phyloP scores from a whole-genome alignment of 2,888 invertebrate species.

The Monoplex corrugatus region DNA sequence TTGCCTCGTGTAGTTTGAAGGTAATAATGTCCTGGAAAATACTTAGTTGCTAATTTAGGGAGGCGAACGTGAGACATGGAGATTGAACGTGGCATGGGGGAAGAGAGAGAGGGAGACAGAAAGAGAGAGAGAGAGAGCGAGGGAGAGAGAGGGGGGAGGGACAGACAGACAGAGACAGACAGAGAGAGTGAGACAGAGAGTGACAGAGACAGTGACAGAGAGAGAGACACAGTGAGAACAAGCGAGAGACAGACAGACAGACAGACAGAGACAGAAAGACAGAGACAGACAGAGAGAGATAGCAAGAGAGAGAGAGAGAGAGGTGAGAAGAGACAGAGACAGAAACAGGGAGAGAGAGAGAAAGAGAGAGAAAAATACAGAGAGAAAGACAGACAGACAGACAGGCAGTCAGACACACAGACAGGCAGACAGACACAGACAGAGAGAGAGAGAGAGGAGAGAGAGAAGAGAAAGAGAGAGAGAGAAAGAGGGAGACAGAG shows the following conservation, averaged over 20 bases:
- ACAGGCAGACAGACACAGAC: not conserved
- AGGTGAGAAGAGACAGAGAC: not conserved
- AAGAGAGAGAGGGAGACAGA: conserved; percentile 38
- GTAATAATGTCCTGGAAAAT: too few relatives aligned
- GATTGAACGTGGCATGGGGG: conserved; percentile 3
- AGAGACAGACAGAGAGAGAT: not conserved
- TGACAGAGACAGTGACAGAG: too few relatives aligned
- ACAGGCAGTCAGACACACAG: not conserved
- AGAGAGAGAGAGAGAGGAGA: too few relatives aligned
- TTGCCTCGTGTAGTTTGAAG: too few relatives aligned
- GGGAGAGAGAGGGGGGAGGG: not conserved
- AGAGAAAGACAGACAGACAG: too few relatives aligned
- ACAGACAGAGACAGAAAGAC: not conserved
- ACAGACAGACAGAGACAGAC: not conserved
- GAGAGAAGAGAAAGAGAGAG: too few relatives aligned
- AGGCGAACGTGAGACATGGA: not conserved
- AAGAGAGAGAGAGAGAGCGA: not conserved
- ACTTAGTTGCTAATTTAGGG: too few relatives aligned
- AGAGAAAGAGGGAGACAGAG: too few relatives aligned
- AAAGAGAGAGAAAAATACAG: too few relatives aligned
- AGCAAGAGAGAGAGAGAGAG: not conserved
- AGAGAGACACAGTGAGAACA: too few relatives aligned
- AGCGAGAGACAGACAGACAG: not conserved
- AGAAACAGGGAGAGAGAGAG: not conserved
- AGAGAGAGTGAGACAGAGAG: too few relatives aligned